phyloP scores from a whole-genome alignment of 2,797 vertebrate genomes.

The Myoxocephalus aenaeus region DNA sequence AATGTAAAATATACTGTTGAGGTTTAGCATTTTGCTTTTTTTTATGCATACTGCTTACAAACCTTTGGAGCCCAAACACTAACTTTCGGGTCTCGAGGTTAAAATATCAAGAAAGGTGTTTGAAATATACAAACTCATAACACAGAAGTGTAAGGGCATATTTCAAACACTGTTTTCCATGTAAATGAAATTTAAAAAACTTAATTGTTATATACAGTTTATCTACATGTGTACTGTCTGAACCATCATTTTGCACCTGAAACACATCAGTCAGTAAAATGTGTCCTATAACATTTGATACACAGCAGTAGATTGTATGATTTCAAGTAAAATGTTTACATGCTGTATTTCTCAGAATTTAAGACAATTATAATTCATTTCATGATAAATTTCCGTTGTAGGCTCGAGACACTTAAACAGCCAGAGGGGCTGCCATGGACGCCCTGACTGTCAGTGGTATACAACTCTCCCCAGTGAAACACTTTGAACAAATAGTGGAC shows the following conservation, averaged over 20 bases:
- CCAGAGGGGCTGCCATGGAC: slow-evolving; percentile 70
- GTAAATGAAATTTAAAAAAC: not conserved
- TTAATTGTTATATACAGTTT: not conserved
- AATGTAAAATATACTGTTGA: not conserved
- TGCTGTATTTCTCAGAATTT: not conserved
- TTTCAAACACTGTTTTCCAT: slow-evolving; percentile 2
- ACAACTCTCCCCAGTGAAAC: slow-evolving; percentile 44
- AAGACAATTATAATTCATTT: not conserved
- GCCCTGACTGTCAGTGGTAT: slow-evolving; percentile 32
- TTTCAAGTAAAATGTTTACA: not conserved
- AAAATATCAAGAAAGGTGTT: not conserved
- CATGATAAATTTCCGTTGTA: slow-evolving; percentile 13
- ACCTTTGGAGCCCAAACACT: not conserved
- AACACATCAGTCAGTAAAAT: not conserved
- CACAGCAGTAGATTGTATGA: not conserved
- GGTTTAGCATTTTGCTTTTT: not conserved
- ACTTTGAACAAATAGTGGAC: slow-evolving; percentile 77
- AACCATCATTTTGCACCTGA: slow-evolving; percentile 3
- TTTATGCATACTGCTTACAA: not conserved
- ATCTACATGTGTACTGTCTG: not conserved
- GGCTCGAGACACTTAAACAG: slow-evolving; percentile 19
- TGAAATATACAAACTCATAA: not conserved
- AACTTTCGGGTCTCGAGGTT: not conserved
- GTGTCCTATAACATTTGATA: not conserved
- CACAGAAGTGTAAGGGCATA: not conserved